Evolutionary conservation across 2,888 invertebrate species (phyloP).

Genomic region (Parnassius apollo): DNA sequence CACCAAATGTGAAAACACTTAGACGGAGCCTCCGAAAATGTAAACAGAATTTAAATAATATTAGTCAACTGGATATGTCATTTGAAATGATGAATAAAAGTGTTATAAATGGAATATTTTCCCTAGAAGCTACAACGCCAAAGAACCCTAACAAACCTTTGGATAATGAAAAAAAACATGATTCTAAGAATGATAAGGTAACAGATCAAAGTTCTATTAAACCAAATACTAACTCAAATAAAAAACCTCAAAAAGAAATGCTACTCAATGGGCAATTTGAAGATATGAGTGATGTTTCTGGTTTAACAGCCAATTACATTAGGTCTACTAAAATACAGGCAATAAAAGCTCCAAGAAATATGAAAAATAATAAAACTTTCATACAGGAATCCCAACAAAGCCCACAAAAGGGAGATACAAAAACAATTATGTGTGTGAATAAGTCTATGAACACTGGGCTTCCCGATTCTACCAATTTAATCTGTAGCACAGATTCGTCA

Average conservation of each 20-base stretch:
- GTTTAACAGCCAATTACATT: constrained; percentile 75
- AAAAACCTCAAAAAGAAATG: constrained; percentile 38
- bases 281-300: constrained; percentile 73
- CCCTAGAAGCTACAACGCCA: constrained; percentile 40
- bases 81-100: constrained; percentile 48
- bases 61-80: constrained; percentile 51
- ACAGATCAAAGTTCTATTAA: constrained; percentile 40
- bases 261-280: constrained; percentile 61
- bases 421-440: constrained; percentile 56
- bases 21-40: constrained; percentile 62
- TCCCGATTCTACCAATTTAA: constrained; percentile 41
- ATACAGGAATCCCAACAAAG: constrained; percentile 49
- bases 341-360: constrained; percentile 54
- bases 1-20: constrained; percentile 53
- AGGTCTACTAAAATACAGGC: constrained; percentile 68
- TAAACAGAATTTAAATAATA: constrained; percentile 48
- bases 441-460: constrained; percentile 54
- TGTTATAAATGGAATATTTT: background rate
- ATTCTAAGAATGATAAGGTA: constrained; percentile 26
- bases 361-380: constrained; percentile 56
- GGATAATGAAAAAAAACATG: constrained; percentile 17
- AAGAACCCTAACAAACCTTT: constrained; percentile 16
- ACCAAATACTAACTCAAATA: constrained; percentile 32
- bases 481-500: constrained; percentile 66
- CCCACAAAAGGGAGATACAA: constrained; percentile 40